Percentiles rank a stretch among this genome's conserved stretches.
Evolutionary conservation across 2,113 vertebrate genomes (phyloP).

Genomic region (Nesogale talazaci): DNA sequence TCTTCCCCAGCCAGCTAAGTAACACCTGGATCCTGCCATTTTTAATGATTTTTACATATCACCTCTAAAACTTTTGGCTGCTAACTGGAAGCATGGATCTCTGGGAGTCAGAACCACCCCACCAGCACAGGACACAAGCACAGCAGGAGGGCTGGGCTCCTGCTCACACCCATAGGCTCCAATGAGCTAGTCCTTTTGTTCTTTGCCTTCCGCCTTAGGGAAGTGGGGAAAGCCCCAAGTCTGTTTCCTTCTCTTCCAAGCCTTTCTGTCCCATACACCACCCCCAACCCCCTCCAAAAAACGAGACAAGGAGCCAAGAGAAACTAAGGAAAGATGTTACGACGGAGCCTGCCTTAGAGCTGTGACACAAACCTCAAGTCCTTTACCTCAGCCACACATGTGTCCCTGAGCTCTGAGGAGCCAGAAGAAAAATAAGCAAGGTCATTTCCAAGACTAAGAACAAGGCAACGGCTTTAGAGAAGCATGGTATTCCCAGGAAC

Average conservation of each 20-base stretch:
- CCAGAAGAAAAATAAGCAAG: conserved; percentile 20
- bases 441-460: background rate
- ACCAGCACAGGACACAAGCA: background rate
- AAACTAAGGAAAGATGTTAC: background rate
- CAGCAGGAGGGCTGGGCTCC: background rate
- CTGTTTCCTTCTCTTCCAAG: background rate
- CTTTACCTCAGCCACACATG: background rate
- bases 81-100: background rate
- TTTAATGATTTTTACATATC: background rate
- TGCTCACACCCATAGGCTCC: background rate
- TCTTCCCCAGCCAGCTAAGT: background rate
- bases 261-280: background rate
- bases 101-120: no score
- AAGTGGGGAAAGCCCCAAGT: conserved; percentile 24
- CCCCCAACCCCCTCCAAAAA: background rate
- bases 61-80: background rate
- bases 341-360: background rate
- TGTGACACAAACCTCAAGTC: background rate
- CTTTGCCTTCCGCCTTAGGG: conserved; percentile 30
- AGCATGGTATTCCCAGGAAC: background rate
- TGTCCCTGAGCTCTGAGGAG: conserved; percentile 20
- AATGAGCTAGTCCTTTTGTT: background rate
- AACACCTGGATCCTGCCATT: background rate
- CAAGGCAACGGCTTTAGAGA: background rate
- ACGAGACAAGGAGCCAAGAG: background rate